Evolutionary conservation across 92 coral and sea anemone species (phyloP), one percentile per base, ranked within the genome.

Genomic region (Plumapathes pennacea): DNA sequence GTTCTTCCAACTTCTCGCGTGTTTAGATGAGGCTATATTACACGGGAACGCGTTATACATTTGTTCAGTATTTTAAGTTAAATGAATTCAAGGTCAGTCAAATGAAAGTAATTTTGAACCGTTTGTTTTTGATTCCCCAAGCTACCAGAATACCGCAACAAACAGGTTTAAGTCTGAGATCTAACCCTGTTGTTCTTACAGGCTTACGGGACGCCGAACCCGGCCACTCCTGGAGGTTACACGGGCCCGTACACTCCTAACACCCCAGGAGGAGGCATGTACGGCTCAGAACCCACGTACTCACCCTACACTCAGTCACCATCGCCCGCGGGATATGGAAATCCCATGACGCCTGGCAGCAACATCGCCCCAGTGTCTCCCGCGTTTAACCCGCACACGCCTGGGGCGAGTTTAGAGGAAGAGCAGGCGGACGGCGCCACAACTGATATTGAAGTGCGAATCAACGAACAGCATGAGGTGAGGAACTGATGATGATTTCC

Each of bases 321-420:
- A 40, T 92, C 98, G 46, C 98, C 98, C 22, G 97, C 86, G 4
- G 96, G 92, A 12, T 91, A 74, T 63, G 95, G 88, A 28, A 91
- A 91, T 76, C 97, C 97, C 8, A 86, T 83, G 82, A 91, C 97
- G 3, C 97, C 97, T 3, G 97, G 97, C n/a, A 90, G 91, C 50
- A 79, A 81, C 66, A 73, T 89, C 29, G 84, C 96, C 13, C 97
- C 97, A 25, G 84, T 88, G 45, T 91, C 97, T 4, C 97, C 97
- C 38, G 96, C 96, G 32, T 88, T 63, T 59, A 84, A 88, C 62
- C 97, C 97, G 26, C 96, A 74, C 67, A 91, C 97, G 46, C 97
- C 97, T 0, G 97, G 97, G 41, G 83, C 97, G 13, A 77, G 91
- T 19, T 68, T 92, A 58, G 98, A 92, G 44, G 94, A 85, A 29